Percentiles rank a stretch among this genome's conserved stretches.
Conservation (phyloP, 2,113 vertebrate genomes). For the Terrapene triunguis region DNA sequence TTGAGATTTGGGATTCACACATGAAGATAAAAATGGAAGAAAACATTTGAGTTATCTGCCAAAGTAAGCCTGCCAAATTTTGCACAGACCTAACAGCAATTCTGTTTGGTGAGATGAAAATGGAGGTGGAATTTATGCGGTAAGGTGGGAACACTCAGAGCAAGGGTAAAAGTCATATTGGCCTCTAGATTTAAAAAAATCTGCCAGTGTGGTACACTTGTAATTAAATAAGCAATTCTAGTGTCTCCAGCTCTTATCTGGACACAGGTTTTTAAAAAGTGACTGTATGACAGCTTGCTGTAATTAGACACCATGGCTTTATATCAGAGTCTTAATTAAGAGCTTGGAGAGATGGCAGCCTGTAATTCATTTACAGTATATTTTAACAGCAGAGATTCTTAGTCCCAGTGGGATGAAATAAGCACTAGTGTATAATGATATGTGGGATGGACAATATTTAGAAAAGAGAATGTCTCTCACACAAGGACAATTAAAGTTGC, state of each 20-base stretch:
- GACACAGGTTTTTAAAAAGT: conserved; percentile 61
- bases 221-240: conserved; percentile 35
- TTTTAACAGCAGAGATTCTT: conserved; percentile 58
- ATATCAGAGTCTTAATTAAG: conserved; percentile 67
- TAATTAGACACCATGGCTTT: conserved; percentile 58
- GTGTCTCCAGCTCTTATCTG: conserved; percentile 44
- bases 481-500: background rate
- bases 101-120: background rate
- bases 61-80: background rate
- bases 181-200: background rate
- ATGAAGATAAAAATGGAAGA: background rate
- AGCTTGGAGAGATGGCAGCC: conserved; percentile 69
- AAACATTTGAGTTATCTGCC: background rate
- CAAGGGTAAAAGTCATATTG: background rate
- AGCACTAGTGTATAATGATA: conserved; percentile 47
- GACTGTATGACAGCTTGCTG: conserved; percentile 65
- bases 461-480: conserved; percentile 5
- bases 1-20: background rate
- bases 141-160: background rate
- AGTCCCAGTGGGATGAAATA: conserved; percentile 63
- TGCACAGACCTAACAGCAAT: conserved; percentile 1
- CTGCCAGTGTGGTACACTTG: background rate
- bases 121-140: background rate
- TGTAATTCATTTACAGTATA: conserved; percentile 63
- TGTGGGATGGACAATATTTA: background rate